Percentiles rank a stretch among this genome's conserved stretches.
These are phyloP conservation scores for Aphelenchoides besseyi DNA, from an alignment of 1,140 invertebrate genomes.

Conservation along the genomic window DNA sequence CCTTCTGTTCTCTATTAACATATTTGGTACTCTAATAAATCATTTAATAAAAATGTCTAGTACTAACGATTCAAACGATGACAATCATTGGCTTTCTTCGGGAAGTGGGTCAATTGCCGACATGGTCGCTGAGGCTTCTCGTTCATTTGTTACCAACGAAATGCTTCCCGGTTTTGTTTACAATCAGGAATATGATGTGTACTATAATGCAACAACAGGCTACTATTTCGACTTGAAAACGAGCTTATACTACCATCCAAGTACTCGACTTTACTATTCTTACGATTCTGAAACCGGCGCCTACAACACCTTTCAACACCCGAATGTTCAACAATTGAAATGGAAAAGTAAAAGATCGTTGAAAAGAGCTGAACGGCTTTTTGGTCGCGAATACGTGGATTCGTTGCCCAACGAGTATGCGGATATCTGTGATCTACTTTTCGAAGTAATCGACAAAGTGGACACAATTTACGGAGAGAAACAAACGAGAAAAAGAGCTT, in stretches of 20 bases:
- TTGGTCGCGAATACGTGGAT: background rate
- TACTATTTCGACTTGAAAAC: constrained; percentile 16
- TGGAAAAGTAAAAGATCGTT: background rate
- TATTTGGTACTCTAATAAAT: too few species aligned
- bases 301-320: background rate
- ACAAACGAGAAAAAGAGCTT: background rate
- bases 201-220: constrained; percentile 25
- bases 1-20: too few species aligned
- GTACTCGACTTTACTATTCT: constrained; percentile 1
- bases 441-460: constrained; percentile 8
- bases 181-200: constrained; percentile 14
- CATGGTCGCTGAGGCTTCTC: constrained; percentile 21
- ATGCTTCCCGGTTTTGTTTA: constrained; percentile 24
- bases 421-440: background rate
- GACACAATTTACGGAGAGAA: background rate
- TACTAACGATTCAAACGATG: too few species aligned
- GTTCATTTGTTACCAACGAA: constrained; percentile 1
- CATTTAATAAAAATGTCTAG: too few species aligned
- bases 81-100: too few species aligned
- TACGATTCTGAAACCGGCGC: constrained; percentile 11
- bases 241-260: constrained; percentile 2
- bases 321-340: background rate
- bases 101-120: constrained; percentile 8
- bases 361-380: constrained; percentile 5
- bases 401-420: background rate